Evolutionary conservation across 2,888 invertebrate genomes (phyloP).

Genomic region (Chymomyza amoena): DNA sequence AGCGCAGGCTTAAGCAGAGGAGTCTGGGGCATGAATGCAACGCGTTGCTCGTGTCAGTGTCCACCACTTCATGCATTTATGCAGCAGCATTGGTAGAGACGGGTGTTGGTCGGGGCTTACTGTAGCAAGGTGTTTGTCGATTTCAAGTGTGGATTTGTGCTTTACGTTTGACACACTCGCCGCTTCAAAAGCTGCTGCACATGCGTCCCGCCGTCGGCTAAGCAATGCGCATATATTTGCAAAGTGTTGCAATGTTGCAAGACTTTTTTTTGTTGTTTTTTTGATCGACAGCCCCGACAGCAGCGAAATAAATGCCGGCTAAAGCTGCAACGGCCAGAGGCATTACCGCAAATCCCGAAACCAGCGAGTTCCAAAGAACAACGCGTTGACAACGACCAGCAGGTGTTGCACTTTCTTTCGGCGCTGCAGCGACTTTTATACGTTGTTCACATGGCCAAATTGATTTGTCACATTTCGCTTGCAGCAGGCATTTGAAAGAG

Average conservation of each 20-base stretch:
- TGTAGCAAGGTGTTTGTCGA: background rate
- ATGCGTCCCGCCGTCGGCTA: background rate
- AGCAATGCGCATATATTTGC: conserved; percentile 67
- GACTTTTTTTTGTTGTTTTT: conserved; percentile 31
- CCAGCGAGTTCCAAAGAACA: conserved; percentile 39
- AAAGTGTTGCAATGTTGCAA: conserved; percentile 44
- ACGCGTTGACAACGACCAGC: conserved; percentile 39
- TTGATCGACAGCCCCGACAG: conserved; percentile 54
- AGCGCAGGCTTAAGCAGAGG: background rate
- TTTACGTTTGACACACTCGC: background rate
- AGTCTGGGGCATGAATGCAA: conserved; percentile 35
- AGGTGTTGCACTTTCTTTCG: conserved; percentile 52
- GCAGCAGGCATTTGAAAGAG: conserved; percentile 60
- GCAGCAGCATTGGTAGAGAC: conserved; percentile 26
- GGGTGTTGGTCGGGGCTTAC: background rate
- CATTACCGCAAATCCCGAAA: conserved; percentile 36
- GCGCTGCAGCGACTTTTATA: background rate
- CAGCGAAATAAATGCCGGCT: conserved; percentile 40
- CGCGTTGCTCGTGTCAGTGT: conserved; percentile 14
- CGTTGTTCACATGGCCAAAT: conserved; percentile 54
- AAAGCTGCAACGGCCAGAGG: conserved; percentile 27
- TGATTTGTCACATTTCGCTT: conserved; percentile 64
- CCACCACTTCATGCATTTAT: conserved; percentile 59
- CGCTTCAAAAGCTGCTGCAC: background rate
- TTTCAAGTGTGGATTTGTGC: conserved; percentile 1